A percentile compares a stretch with the other conserved stretches of the same genome.
phyloP scores from a whole-genome alignment of 2,797 vertebrate species.

The Sebastes itinus region DNA sequence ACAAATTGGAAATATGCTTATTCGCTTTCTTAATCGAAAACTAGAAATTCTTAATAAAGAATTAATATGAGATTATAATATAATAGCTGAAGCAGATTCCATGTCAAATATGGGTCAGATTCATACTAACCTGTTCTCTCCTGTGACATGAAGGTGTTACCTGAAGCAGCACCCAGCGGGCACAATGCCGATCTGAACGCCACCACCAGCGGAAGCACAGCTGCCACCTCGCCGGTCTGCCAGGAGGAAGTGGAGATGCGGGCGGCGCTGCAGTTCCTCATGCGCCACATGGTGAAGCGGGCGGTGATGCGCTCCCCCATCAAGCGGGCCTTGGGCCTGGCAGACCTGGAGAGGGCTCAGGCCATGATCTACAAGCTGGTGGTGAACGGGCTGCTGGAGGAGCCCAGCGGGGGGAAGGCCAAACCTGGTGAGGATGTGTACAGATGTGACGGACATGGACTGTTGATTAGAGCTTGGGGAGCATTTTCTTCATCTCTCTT shows the following conservation, averaged over 20 bases:
- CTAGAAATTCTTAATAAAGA: too few species aligned
- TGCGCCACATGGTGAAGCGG: conserved; percentile 98
- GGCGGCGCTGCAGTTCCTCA: conserved; percentile 94
- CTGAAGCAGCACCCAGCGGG: conserved; percentile 84
- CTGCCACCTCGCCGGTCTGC: conserved; percentile 87
- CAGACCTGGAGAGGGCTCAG: conserved; percentile 95
- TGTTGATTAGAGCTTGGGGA: not conserved
- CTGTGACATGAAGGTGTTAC: conserved; percentile 53
- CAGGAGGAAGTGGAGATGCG: conserved; percentile 95
- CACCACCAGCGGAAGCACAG: conserved; percentile 43
- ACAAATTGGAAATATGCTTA: not conserved
- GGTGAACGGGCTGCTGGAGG: conserved; percentile 92
- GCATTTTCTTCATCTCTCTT: not conserved
- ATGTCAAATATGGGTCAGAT: not conserved
- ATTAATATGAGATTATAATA: too few species aligned
- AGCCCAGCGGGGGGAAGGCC: conserved; percentile 85
- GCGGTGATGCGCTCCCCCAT: conserved; percentile 97
- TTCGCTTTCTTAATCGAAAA: too few species aligned
- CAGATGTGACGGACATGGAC: not conserved
- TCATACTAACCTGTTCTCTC: not conserved
- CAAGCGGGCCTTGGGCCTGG: conserved; percentile 91
- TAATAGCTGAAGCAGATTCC: not conserved
- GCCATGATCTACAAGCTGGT: conserved; percentile 98
- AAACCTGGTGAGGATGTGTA: conserved; percentile 82
- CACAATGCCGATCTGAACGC: conserved; percentile 91